Evolutionary conservation across 1,140 invertebrate species (phyloP), one percentile per base, ranked within the genome.

Genomic region (Mamestra configurata): DNA sequence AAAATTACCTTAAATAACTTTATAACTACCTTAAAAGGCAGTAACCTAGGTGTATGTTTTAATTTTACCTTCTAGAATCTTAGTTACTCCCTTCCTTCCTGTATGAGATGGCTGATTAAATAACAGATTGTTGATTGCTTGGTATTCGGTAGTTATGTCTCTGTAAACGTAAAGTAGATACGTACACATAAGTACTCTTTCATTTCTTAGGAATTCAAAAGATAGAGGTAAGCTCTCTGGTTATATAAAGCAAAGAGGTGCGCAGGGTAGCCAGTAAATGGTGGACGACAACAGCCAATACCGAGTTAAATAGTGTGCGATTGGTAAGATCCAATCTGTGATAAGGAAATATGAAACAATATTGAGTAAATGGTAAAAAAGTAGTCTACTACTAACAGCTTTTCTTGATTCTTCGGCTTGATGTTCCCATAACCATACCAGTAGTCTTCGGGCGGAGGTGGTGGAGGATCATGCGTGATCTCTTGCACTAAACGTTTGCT

Each of bases 401-500:
- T 6, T 10, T 15, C 37, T 40, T 77, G 6, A 43, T 61, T 68
- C 22, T 77, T 37, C 4, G 81, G 59, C 35, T 79, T 80, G 43
- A 78, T 35, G 46, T 85, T 80, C 4, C 84, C 84, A 4, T 84
- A 89, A 0, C 89, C 84, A 27, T 64, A 71, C 89, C 88, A 89
- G 79, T 85, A 85, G 46, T 88, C 92, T 46, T 86, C 80, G 55
- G 80, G 22, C 53, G 70, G 82, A 6, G 77, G 61, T 0, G 61
- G 80, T 31, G 59, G 66, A 6, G 70, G 70, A 22, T 89, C 85
- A 5, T 87, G 82, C 0, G 79, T 88, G 1, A 95, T 78, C 79
- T 94, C 94, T 57, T 95, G 94, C 4, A 95, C 82, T 6, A 94
- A 77, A 18, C 84, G 80, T 46, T 89, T 91, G 0, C 84, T 86